Evolutionary conservation across 2,113 vertebrate genomes (phyloP).

Genomic region (Rousettus leschenaultii): DNA sequence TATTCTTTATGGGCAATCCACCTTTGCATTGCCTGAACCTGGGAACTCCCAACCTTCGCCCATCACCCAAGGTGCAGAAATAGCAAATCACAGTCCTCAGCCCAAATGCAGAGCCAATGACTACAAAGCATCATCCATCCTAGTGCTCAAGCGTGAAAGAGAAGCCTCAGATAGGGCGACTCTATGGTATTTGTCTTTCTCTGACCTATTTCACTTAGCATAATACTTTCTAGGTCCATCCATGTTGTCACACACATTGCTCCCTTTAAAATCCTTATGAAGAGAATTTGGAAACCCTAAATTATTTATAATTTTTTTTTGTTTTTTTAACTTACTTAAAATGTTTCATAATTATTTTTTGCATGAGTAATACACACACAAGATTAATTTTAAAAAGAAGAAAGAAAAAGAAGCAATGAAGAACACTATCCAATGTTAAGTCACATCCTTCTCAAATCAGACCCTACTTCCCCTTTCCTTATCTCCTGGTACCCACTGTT

Average conservation of each 20-base stretch:
- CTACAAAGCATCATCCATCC: accelerated
- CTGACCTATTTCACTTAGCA: too few relatives aligned
- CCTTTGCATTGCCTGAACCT: not conserved
- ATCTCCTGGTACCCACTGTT: not conserved
- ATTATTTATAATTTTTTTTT: not conserved
- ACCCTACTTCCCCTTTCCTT: not conserved
- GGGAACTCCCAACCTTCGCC: not conserved
- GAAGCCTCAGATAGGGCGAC: accelerated
- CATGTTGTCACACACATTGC: too few relatives aligned
- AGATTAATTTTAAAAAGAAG: not conserved
- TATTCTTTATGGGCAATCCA: not conserved
- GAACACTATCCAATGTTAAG: not conserved
- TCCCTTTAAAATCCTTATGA: not conserved
- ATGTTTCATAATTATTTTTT: not conserved
- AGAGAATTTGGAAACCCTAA: slow-evolving; percentile 5
- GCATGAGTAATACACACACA: not conserved
- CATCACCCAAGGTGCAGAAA: not conserved
- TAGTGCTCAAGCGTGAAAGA: not conserved
- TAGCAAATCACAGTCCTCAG: not conserved
- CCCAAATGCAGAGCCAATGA: not conserved
- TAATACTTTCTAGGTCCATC: too few relatives aligned
- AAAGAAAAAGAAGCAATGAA: not conserved
- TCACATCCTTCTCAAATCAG: not conserved
- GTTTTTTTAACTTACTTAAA: not conserved
- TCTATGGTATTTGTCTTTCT: too few relatives aligned